Conservation (phyloP, 1,140 invertebrate species). For the Homarus americanus region DNA sequence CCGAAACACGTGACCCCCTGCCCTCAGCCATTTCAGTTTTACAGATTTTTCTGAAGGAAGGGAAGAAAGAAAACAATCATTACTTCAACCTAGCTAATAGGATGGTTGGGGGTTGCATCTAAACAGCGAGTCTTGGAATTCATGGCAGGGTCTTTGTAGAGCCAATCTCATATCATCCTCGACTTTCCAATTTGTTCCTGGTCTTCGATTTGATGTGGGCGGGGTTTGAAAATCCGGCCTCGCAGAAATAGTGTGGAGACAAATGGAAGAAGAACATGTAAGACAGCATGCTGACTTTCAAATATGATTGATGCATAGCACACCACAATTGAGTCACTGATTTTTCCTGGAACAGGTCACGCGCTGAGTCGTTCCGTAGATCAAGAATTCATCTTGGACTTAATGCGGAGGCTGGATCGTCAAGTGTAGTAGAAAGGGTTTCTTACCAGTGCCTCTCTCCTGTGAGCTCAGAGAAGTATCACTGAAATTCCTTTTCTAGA, state of each 20-base stretch:
- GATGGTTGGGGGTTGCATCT: too few species aligned
- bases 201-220: constrained; percentile 12
- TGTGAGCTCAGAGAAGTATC: constrained; percentile 64
- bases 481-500: constrained; percentile 49
- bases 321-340: constrained; percentile 51
- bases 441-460: constrained; percentile 16
- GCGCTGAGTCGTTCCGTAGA: constrained; percentile 23
- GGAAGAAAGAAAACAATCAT: too few species aligned
- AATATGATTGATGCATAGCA: constrained; percentile 37
- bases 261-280: constrained; percentile 5
- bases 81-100: too few species aligned
- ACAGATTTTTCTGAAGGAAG: too few species aligned
- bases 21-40: too few species aligned
- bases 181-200: too few species aligned
- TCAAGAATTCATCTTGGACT: constrained; percentile 65
- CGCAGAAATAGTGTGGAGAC: constrained; percentile 8
- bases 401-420: constrained; percentile 46
- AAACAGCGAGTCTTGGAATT: too few species aligned
- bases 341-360: constrained; percentile 50
- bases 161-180: too few species aligned
- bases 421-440: constrained; percentile 52
- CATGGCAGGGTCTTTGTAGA: too few species aligned
- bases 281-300: constrained; percentile 35
- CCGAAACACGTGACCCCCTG: too few species aligned
- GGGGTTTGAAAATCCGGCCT: constrained; percentile 26